Percentiles rank a stretch among this genome's conserved stretches.
Evolutionary conservation across 30 jellyfish, hydroid and myxozoan species (phyloP).

Genomic region (Turritopsis dohrnii): DNA sequence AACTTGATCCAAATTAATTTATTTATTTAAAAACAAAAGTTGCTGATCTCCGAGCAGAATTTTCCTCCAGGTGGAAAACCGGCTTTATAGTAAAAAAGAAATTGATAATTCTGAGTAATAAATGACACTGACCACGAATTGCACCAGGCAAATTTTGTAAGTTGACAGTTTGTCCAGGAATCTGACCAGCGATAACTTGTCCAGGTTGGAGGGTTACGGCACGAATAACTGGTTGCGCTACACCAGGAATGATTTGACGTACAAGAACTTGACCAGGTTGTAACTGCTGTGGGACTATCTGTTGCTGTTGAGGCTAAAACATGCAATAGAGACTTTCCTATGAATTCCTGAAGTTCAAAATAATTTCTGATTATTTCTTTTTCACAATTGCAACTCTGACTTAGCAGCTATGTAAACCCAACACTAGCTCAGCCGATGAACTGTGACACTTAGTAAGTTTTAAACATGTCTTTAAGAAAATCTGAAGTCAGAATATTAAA

Average conservation of each 20-base stretch:
- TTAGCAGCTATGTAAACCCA: too few species aligned
- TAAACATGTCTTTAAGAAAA: too few species aligned
- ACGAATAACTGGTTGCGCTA: constrained; percentile 35
- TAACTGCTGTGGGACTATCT: background rate
- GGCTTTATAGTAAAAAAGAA: too few species aligned
- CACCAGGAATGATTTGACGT: constrained; percentile 33
- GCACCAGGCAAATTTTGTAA: constrained; percentile 19
- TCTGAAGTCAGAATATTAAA: too few species aligned
- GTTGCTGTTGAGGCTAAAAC: constrained; percentile 28
- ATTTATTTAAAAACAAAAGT: background rate
- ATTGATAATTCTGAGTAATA: too few species aligned
- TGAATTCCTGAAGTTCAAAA: too few species aligned
- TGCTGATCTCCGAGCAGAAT: background rate
- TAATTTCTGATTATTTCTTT: too few species aligned
- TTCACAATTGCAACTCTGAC: too few species aligned
- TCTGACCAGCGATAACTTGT: constrained; percentile 18
- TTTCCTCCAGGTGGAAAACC: too few species aligned
- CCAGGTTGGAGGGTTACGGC: constrained; percentile 35
- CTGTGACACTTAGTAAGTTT: too few species aligned
- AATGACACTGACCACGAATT: background rate
- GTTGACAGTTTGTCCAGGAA: constrained; percentile 19
- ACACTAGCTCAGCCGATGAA: too few species aligned
- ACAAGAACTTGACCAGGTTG: constrained; percentile 41
- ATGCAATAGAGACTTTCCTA: too few species aligned
- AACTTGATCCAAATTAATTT: background rate